Percentiles rank a stretch among this genome's conserved stretches.
Conservation (phyloP, 2,888 invertebrate species). For the Odontothrips loti region DNA sequence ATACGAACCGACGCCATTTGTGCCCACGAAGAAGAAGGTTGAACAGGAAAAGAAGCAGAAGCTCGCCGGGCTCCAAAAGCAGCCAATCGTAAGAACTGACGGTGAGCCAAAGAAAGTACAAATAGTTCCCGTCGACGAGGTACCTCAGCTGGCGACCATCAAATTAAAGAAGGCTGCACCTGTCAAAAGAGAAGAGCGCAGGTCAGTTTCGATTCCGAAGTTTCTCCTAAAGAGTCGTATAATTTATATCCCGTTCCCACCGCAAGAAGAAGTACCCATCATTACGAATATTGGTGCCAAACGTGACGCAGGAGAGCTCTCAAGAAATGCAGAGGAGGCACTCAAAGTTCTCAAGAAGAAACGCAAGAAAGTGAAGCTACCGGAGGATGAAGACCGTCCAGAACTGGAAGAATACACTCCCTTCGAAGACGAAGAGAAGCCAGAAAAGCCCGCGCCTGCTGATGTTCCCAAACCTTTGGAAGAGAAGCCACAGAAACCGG, state of each 20-base stretch:
- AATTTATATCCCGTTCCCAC: slow-evolving; percentile 51
- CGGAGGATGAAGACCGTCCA: slow-evolving; percentile 43
- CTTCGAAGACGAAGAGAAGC: slow-evolving; percentile 46
- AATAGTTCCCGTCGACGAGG: slow-evolving; percentile 46
- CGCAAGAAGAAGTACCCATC: slow-evolving; percentile 52
- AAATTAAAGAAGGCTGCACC: slow-evolving; percentile 60
- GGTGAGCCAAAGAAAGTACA: slow-evolving; percentile 58
- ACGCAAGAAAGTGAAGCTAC: slow-evolving; percentile 47
- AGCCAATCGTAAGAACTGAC: slow-evolving; percentile 55
- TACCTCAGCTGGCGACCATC: slow-evolving; percentile 60
- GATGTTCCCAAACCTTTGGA: slow-evolving; percentile 39
- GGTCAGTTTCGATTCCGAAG: slow-evolving; percentile 47
- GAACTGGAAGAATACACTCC: slow-evolving; percentile 34
- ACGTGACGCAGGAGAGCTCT: slow-evolving; percentile 62
- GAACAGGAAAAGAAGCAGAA: slow-evolving; percentile 37
- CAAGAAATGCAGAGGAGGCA: slow-evolving; percentile 68
- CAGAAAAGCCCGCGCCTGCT: slow-evolving; percentile 52
- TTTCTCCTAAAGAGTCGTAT: slow-evolving; percentile 38
- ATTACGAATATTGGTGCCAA: slow-evolving; percentile 53
- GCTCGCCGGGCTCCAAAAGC: slow-evolving; percentile 40
- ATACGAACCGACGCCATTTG: slow-evolving; percentile 31
- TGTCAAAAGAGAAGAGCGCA: slow-evolving; percentile 44
- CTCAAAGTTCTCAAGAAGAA: slow-evolving; percentile 54
- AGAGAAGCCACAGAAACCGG: slow-evolving; percentile 42
- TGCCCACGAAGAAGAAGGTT: slow-evolving; percentile 38